Base-by-base conservation (phyloP, 2,113 vertebrate species). In the Phalacrocorax pelagicus region DNA sequence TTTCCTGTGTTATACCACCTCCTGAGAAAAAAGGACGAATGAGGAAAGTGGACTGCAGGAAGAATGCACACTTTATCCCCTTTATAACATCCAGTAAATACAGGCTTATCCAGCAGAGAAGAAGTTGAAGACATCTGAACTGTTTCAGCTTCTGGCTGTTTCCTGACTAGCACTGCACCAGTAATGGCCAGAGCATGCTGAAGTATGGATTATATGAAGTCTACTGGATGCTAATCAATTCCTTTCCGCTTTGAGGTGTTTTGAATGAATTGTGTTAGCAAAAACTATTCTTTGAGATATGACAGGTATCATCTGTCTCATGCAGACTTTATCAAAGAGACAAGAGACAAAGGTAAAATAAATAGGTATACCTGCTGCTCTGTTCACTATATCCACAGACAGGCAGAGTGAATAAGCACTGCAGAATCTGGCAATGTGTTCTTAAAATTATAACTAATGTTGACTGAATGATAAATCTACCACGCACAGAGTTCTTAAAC, bases 381-480 rank as follows among this genome's bases (percentile, higher is more conserved):
- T 79, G 23, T 44, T 90, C 49, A 16, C 32, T 81, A 9, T 47
- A 71, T 38, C 36, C 24, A 72, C 38, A 72, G 69, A 66, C 20
- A 84, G n/a, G 36, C 32, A 89, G 69, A 55, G 10, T 72, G 57
- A 90, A 36, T 66, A 85, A 89, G 46, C 26, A 61, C 51, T n/a
- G 36, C 20, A 91, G 73, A 79, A 86, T 73, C 21, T 71, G 42
- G 5, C 29, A 87, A 10, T 47, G 4, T 66, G 11, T 52, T 95
- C 63, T 59, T 80, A 80, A 65, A 87, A 58, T 77, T 79, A 34
- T 66, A 83, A 89, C 20, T 95, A 87, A 88, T 91, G 47, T 71
- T 70, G 57, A 69, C 24, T 83, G 59, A 86, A 92, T 67, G 36
- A 95, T 79, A 94, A 93, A 94, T 78, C 58, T 80, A 34, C 7